phyloP scores from a whole-genome alignment of 2,888 invertebrate species.

The Heliconius charithonia region DNA sequence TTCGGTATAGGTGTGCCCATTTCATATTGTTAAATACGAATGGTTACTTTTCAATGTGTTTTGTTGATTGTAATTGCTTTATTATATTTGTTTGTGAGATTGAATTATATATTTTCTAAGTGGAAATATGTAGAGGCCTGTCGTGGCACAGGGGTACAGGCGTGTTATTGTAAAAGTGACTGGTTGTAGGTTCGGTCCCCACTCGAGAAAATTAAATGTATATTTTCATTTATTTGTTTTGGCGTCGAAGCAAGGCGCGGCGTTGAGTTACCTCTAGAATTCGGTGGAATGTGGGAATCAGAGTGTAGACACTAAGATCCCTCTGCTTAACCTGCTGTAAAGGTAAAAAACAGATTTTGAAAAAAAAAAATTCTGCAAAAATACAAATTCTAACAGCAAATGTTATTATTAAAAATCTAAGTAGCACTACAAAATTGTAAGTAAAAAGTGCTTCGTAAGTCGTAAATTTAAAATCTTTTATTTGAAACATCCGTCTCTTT shows the following conservation, averaged over 20 bases:
- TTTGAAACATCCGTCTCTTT: conserved; percentile 47
- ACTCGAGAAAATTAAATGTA: too few relatives aligned
- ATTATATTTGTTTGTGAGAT: neutral
- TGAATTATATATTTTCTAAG: neutral
- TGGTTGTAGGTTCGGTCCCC: too few relatives aligned
- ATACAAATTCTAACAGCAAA: neutral
- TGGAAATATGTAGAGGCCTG: too few relatives aligned
- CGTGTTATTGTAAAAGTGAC: too few relatives aligned
- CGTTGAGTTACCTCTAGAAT: too few relatives aligned
- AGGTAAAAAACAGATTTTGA: neutral
- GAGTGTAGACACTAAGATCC: too few relatives aligned
- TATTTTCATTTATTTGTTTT: too few relatives aligned
- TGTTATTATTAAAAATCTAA: conserved; percentile 36
- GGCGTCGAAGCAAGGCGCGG: too few relatives aligned
- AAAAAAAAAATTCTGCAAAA: too few relatives aligned
- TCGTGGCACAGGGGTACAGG: too few relatives aligned
- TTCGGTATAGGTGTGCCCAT: conserved; percentile 29
- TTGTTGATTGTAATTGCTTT: conserved; percentile 3
- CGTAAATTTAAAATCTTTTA: conserved; percentile 49
- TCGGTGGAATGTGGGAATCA: too few relatives aligned
- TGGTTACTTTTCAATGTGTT: conserved; percentile 10
- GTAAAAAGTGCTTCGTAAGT: conserved; percentile 43
- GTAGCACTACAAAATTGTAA: conserved; percentile 42
- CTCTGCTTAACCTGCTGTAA: too few relatives aligned
- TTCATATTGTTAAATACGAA: conserved; percentile 21